Evolutionary conservation across 2,888 invertebrate species (phyloP), one percentile per base, ranked within the genome.

Genomic region (Nebria salina): DNA sequence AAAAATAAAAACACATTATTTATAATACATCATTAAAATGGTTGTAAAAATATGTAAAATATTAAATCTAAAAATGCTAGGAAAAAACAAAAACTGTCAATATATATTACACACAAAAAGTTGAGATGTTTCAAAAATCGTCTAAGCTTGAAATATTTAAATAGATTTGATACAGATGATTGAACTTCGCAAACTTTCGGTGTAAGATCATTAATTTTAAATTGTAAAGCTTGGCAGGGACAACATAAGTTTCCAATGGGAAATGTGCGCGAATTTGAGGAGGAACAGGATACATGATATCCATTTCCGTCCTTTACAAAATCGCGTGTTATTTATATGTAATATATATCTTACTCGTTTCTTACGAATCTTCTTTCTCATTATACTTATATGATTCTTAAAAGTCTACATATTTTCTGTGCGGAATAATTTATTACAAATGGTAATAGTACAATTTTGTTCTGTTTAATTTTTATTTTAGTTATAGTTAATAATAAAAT

Each of bases 261-360:
- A 54, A 54, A 54, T 11, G 54, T 54, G 54, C 8, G 8, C 54
- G 8, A 11, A 11, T 54, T 54, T 54, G 8, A 54, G 4, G 73
- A 78, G 72, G 72, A 72, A 78, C 73, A 72, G 78, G 78, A 78
- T 73, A 78, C 73, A 73, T 72, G 78, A 78, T 70, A 26, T 65
- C 72, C 73, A 78, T 78, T 78, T 78, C 78, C 78, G 78, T 78
- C 8, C 70, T 70, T 70, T 20, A 70, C n/a, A 70, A 70, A 70
- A 70, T 70, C 25, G 13, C 70, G 34, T 20, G 13, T 70, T 78
- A 78, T 78, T 78, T 78, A 78, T 78, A 72, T 72, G 43, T 70
- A 72, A 68, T 70, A 76, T 68, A 68, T 26, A 76, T 70, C 66
- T 15, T 13, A 20, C 43, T 41, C 68, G 43, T 76, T 76, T 76